phyloP scores from a whole-genome alignment of 2,888 invertebrate genomes.

The Anodontia alba region DNA sequence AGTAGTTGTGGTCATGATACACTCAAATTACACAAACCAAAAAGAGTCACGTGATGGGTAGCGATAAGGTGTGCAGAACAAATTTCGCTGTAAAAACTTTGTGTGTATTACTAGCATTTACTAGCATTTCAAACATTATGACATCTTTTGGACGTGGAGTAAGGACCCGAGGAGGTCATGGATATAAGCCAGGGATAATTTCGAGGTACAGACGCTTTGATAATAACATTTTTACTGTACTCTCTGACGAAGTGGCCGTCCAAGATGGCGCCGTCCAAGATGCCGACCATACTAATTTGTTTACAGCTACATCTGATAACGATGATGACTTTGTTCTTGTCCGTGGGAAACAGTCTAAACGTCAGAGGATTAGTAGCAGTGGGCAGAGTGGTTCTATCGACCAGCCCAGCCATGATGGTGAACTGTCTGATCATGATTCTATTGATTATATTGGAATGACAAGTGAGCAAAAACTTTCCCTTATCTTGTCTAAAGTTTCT shows the following conservation, averaged over 20 bases:
- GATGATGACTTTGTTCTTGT: background rate
- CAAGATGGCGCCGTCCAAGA: background rate
- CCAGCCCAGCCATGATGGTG: background rate
- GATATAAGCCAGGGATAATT: background rate
- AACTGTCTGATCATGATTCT: background rate
- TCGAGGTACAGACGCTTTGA: too few species aligned
- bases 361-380: background rate
- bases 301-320: too few species aligned
- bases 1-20: too few species aligned
- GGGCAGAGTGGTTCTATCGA: background rate
- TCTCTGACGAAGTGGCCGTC: background rate
- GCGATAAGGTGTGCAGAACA: too few species aligned
- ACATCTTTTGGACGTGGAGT: background rate
- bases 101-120: too few species aligned
- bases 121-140: too few species aligned
- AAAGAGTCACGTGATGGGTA: too few species aligned
- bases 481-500: background rate
- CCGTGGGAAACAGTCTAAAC: slow-evolving; percentile 6
- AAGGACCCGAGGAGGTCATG: background rate
- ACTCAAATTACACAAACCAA: too few species aligned
- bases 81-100: too few species aligned
- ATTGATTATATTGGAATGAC: too few species aligned
- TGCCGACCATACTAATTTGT: too few species aligned
- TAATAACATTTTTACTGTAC: background rate
- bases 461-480: background rate